Conservation (phyloP, 2,888 invertebrate genomes). For the Apotomis betuletana region DNA sequence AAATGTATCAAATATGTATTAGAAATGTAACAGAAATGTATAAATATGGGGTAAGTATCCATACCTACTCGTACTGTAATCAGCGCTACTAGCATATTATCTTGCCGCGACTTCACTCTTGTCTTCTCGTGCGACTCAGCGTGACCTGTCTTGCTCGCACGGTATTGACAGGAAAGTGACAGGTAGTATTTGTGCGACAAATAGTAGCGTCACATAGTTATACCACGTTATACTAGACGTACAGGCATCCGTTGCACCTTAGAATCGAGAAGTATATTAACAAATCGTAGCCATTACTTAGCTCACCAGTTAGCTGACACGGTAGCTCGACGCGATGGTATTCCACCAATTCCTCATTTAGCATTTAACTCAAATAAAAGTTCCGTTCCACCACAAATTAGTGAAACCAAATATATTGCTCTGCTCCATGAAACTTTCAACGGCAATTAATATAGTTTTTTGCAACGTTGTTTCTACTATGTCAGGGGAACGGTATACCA, state of each 20-base stretch:
- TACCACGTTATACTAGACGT: neutral
- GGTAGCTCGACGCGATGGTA: constrained; percentile 18
- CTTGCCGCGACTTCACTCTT: too few relatives aligned
- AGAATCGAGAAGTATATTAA: constrained; percentile 5
- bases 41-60: too few relatives aligned
- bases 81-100: too few relatives aligned
- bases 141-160: too few relatives aligned
- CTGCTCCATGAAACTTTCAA: constrained; percentile 55
- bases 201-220: too few relatives aligned
- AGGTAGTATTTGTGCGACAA: too few relatives aligned
- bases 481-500: constrained; percentile 72
- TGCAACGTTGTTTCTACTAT: constrained; percentile 66
- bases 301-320: constrained; percentile 6
- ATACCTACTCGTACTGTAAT: too few relatives aligned
- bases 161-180: too few relatives aligned
- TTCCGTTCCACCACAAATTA: constrained; percentile 24
- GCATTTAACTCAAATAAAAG: constrained; percentile 33
- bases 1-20: too few relatives aligned
- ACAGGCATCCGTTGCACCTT: neutral
- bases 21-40: too few relatives aligned
- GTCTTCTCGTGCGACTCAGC: too few relatives aligned
- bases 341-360: constrained; percentile 25
- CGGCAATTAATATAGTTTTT: constrained; percentile 72
- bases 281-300: constrained; percentile 23
- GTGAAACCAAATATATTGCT: constrained; percentile 40